A percentile compares a stretch with the other conserved stretches of the same genome.
These are phyloP conservation scores for Bombus ignitus DNA, from an alignment of 1,140 invertebrate species.

Conservation along the genomic window DNA sequence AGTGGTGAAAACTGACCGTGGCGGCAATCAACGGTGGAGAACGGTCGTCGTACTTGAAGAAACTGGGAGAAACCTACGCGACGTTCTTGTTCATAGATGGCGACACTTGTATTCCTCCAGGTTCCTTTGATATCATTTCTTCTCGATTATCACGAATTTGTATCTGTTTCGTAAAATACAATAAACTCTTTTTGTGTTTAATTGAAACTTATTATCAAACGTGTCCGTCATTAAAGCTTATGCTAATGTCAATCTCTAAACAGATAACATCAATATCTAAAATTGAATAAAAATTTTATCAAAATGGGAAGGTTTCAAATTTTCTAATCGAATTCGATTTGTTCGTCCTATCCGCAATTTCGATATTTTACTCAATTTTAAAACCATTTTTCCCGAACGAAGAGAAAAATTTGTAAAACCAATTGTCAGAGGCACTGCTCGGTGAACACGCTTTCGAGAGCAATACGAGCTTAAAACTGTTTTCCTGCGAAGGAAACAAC, in stretches of 20 bases:
- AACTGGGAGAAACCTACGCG: conserved; percentile 11
- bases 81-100: conserved; percentile 69
- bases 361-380: background rate
- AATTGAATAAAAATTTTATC: no score
- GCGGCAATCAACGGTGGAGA: conserved; percentile 15
- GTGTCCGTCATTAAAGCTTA: background rate
- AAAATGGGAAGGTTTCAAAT: no score
- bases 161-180: no score
- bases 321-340: no score
- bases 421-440: background rate
- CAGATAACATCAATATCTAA: no score
- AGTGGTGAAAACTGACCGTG: background rate
- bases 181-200: background rate
- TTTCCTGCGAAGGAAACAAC: background rate
- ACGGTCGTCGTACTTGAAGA: conserved; percentile 30
- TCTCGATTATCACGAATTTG: background rate
- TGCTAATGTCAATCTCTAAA: background rate
- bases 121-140: background rate
- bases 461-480: background rate
- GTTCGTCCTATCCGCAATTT: background rate
- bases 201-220: background rate
- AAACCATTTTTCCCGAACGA: background rate
- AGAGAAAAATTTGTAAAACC: background rate
- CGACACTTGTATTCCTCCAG: conserved; percentile 60
- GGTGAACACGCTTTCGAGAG: background rate